Base-by-base conservation (phyloP, 2,797 vertebrate genomes). In the Sebastes nivosus region DNA sequence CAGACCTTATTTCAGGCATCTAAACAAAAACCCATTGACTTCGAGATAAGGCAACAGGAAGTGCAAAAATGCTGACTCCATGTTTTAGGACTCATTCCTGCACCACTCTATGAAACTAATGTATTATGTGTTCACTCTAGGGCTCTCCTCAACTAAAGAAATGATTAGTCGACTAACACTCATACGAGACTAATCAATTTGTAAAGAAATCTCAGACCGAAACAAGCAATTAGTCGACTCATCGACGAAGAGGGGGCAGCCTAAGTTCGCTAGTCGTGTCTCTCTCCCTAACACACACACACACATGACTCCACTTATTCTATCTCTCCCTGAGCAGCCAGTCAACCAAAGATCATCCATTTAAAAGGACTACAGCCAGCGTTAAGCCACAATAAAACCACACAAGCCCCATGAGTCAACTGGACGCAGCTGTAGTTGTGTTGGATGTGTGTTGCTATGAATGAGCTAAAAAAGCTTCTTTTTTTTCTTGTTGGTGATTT, bases 311-410 rank as follows among this genome's bases (percentile, higher is more conserved):
- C 16, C 36, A 22, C 14, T 24, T 5, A 25, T 11, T 52, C 18
- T 30, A 13, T 12, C 2, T 74, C 29, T 70, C 36, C n/a, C 25
- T 65, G 29, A 61, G 64, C 55, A 55, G 36, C 30, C 34, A 70
- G 42, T 46, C 42, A 46, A 46, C 42, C 42, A 46, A 24, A 71
- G 18, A 71, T 38, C 67, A 84, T 71, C 52, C 60, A 70, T 36
- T 34, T 38, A 29, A 61, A 29, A 30, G 7, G 64, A 54, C 71
- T 61, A 9, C 18, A 67, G 58, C 24, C 57, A 25, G 9, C 4
- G 20, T 32, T 66, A 59, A 58, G 55, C 69, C 67, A 65, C 38
- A 14, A 20, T 70, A 34, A 71, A 61, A 32, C 73, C 63, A 22
- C 57, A 74, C 52, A 55, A 65, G 30, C 32, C 59, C 29, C 25